Evolutionary conservation across 2,113 vertebrate genomes (phyloP).

Genomic region (Donacobius atricapilla): DNA sequence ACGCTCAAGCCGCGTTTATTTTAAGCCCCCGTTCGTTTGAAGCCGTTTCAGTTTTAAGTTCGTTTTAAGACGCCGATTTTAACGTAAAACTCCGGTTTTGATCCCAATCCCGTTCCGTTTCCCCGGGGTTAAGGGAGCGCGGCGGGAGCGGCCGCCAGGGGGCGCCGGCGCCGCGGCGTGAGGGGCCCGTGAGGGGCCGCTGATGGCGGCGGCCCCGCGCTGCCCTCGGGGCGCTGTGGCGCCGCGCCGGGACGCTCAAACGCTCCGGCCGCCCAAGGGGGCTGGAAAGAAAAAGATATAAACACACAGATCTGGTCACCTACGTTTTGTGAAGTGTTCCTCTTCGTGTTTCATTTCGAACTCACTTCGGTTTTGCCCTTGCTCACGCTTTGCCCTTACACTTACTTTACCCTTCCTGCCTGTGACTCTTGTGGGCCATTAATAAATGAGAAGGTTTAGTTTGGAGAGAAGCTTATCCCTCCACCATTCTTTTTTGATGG

Average conservation of each 20-base stretch:
- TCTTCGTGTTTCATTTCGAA: background rate
- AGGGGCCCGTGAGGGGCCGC: background rate
- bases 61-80: background rate
- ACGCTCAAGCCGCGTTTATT: background rate
- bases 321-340: background rate
- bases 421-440: fast-evolving
- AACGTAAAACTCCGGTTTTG: background rate
- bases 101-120: fast-evolving
- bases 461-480: too few species aligned
- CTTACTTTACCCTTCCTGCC: background rate
- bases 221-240: background rate
- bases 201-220: background rate
- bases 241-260: fast-evolving
- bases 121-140: background rate
- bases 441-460: background rate
- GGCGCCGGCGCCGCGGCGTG: background rate
- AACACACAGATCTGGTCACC: fast-evolving
- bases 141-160: background rate
- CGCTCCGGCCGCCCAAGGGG: fast-evolving
- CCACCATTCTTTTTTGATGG: too few species aligned
- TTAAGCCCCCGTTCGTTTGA: background rate
- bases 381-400: background rate
- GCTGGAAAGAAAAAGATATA: fast-evolving
- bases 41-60: background rate
- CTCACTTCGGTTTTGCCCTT: background rate